These are phyloP conservation scores for Luperina testacea DNA, from an alignment of 2,888 invertebrate species.

Conservation along the genomic window DNA sequence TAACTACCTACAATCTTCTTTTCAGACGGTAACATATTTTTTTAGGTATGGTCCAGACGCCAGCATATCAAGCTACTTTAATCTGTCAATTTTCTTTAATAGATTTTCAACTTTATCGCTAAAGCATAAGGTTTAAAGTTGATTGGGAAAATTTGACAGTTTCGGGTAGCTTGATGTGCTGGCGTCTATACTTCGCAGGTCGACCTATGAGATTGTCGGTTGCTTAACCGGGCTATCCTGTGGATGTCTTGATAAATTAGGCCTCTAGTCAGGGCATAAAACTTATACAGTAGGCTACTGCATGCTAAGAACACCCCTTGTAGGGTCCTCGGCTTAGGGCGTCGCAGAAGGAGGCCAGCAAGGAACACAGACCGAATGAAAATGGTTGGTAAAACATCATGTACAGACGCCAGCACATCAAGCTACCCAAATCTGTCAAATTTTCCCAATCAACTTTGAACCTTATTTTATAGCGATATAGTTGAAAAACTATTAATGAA, in stretches of 20 bases:
- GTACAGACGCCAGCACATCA: too few species aligned
- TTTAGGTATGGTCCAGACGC: not conserved
- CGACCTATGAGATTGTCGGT: not conserved
- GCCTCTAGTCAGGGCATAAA: not conserved
- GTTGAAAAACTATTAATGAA: too few species aligned
- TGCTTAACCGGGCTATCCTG: not conserved
- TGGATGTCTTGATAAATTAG: not conserved
- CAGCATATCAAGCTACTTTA: too few species aligned
- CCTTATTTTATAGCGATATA: too few species aligned
- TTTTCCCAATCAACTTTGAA: too few species aligned
- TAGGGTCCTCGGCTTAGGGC: not conserved
- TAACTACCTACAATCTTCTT: not conserved
- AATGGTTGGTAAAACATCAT: not conserved
- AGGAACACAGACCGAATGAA: not conserved
- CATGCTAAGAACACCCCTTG: not conserved
- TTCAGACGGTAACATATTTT: not conserved
- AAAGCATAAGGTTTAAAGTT: too few species aligned
- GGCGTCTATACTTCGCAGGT: too few species aligned
- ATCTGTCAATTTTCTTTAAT: too few species aligned
- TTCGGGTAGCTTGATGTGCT: too few species aligned
- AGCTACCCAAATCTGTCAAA: too few species aligned
- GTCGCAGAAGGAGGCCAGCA: not conserved
- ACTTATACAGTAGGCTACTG: not conserved
- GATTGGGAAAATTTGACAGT: too few species aligned
- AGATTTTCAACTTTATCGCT: too few species aligned